Base-by-base conservation (phyloP, 2,113 vertebrate genomes). In the Cephalophus harveyi region DNA sequence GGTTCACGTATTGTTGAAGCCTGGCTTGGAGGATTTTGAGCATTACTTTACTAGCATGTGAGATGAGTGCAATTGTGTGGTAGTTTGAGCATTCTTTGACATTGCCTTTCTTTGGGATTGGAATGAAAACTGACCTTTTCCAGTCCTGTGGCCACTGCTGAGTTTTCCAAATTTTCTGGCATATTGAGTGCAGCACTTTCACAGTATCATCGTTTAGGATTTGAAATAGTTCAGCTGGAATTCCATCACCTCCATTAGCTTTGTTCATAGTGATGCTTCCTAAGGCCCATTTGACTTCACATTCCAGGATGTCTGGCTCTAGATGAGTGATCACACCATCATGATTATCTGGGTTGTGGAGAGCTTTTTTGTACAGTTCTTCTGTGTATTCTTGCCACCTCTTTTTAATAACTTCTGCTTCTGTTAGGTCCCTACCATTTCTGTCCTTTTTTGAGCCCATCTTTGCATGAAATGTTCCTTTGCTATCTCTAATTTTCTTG, bases 181-280 rank as follows among this genome's bases (percentile, higher is more conserved):
- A 67, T 67, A n/a, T 10, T 19, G 16, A n/a, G 64, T 67, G 2
- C 2, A 67, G 33, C 64, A n/a, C 33, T 67, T 67, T n/a, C 6
- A 36, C 8, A 36, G 16, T 2, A 67, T 67, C 64, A 67, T 5
- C 16, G 0, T 67, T 67, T 0, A n/a, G 16, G 33, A 19, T n/a
- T n/a, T 67, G 64, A 19, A 67, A 67, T 19, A 67, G 33, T 1
- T 67, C 8, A 67, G 19, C 64, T 67, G 64, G 16, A 36, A 67
- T 67, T 67, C 33, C 64, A 67, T 67, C 64, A 67, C 64, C 64
- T 67, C 33, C 33, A 36, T 4, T n/a, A 19, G 33, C 33, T 67
- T 67, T 67, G 64, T 67, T 67, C 33, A 5, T 19, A 67, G 64
- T 36, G 64, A 36, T 36, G 8, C 8, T 67, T 67, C 33, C 64